These are phyloP conservation scores for Danio choprae DNA, from an alignment of 2,797 vertebrate genomes.

Conservation along the genomic window DNA sequence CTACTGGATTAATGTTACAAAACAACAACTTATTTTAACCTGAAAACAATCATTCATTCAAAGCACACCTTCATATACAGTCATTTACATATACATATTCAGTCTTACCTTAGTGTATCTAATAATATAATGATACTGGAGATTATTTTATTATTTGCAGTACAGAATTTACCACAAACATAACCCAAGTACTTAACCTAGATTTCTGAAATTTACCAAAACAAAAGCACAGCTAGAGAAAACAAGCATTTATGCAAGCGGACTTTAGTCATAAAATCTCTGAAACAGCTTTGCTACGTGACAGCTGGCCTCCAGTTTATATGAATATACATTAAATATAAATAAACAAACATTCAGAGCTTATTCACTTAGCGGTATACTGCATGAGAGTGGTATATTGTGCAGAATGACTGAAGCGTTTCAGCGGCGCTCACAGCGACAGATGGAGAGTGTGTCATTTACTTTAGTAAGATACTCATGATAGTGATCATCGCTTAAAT, in stretches of 20 bases:
- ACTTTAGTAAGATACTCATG: neutral
- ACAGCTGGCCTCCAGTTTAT: neutral
- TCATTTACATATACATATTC: too few species aligned
- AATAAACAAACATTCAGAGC: neutral
- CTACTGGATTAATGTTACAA: too few species aligned
- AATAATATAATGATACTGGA: neutral
- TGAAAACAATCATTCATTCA: neutral
- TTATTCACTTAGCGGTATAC: neutral
- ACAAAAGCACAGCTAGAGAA: neutral
- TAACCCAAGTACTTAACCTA: neutral
- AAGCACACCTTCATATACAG: neutral
- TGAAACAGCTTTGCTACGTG: neutral
- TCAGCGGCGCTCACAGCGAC: neutral
- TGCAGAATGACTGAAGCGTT: neutral
- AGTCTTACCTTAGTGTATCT: neutral
- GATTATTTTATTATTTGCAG: neutral
- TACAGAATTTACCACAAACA: neutral
- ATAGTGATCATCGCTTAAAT: neutral
- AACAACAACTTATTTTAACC: too few species aligned
- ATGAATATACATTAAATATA: conserved; percentile 1
- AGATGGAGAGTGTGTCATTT: conserved; percentile 16
- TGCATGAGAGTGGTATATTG: neutral
- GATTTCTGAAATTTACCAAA: neutral
- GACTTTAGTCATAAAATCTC: neutral
- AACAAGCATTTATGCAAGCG: neutral